Evolutionary conservation across 2,888 invertebrate species (phyloP), one percentile per base, ranked within the genome.

Genomic region (Drosophila pseudotakahashii): DNA sequence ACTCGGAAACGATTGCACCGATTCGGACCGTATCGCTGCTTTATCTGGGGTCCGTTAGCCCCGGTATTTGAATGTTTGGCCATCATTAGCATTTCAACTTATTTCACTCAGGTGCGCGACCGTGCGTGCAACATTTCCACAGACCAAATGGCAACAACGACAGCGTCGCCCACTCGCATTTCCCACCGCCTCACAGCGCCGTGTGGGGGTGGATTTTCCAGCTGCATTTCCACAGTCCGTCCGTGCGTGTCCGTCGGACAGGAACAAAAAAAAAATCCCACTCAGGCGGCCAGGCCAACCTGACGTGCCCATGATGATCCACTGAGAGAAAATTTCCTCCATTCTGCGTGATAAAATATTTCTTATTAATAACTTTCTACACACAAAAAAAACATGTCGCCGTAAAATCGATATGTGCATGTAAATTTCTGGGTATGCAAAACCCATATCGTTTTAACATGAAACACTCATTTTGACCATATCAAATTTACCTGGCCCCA

Each of bases 11-110:
- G 41, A 41, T 16, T 11, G 26, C 5, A 26, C 26, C 32, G 19
- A 23, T 26, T 13, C 23, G 13, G 23, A 37, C 9, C 23, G 37
- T 32, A 16, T 11, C n/a, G 23, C 23, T 23, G 9, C 36, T 19
- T 58, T 58, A 39, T 53, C 30, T 19, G 53, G 30, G 37, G 30
- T 39, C 11, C 39, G 53, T 52, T 19, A 53, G 58, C 30, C 53
- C 58, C 58, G 39, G 58, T 30, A 39, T 32, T 47, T 53, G 73
- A 67, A 76, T 83, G 86, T 80, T 86, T 75, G 76, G 76, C 79
- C 81, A 81, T 81, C 84, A 81, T 87, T 81, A 81, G 79, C 81
- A 87, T 81, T 84, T 83, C 84, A 84, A 81, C 87, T 87, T 84
- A 78, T 87, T 86, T 81, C 76, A 81, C 81, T 81, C 81, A 81